A percentile compares a stretch with the other conserved stretches of the same genome.
These are phyloP conservation scores for Nyctibius grandis DNA, from an alignment of 2,797 vertebrate genomes.

Conservation along the genomic window DNA sequence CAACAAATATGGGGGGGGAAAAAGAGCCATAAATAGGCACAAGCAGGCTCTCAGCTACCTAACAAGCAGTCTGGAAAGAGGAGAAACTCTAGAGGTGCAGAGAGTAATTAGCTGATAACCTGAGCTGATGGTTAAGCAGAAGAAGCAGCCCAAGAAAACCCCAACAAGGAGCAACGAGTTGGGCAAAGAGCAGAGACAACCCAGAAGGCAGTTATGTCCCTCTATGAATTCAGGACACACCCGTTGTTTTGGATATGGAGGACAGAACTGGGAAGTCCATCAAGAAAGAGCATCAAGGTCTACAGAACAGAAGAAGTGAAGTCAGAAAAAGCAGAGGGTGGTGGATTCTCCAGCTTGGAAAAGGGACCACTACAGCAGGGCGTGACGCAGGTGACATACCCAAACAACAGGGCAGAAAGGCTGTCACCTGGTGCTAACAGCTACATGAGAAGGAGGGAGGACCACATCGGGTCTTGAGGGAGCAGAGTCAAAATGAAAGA, in stretches of 20 bases:
- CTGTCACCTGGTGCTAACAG: fast-evolving
- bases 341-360: not conserved
- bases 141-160: not conserved
- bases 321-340: not conserved
- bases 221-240: fast-evolving
- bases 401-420: not conserved
- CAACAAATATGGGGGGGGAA: fast-evolving
- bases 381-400: not conserved
- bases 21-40: not conserved
- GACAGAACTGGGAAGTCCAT: not conserved
- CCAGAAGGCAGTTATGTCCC: not conserved
- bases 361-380: not conserved
- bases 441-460: not conserved
- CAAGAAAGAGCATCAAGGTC: not conserved
- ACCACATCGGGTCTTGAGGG: fast-evolving
- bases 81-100: not conserved
- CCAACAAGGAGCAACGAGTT: fast-evolving
- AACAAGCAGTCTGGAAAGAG: not conserved
- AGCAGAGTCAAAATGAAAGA: not conserved
- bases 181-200: not conserved
- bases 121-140: not conserved
- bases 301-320: not conserved
- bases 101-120: not conserved
- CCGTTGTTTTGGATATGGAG: not conserved
- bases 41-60: not conserved